Evolutionary conservation across 1,140 invertebrate genomes (phyloP), one percentile per base, ranked within the genome.

Genomic region (Drosophila quadrilineata): DNA sequence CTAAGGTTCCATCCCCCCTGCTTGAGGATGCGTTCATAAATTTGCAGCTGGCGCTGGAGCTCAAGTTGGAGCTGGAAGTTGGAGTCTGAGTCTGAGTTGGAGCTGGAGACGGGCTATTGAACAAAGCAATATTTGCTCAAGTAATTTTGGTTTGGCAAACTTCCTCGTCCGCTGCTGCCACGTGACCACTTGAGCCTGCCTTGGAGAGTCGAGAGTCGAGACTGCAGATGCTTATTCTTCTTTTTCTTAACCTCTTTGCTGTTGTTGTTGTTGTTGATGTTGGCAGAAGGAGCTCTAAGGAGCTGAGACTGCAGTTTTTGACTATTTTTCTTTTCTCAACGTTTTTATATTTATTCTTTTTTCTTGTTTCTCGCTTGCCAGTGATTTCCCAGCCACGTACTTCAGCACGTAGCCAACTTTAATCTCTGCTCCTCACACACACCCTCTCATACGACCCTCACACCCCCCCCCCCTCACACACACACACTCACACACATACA

Each of bases 121-220:
- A 82, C 76, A 82, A 76, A 84, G 69, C 76, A 72, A 76, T 82
- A 84, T 82, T 82, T 82, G 77, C 56, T 53, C 76, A 82, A 82
- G 68, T 82, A 71, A 82, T 75, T 80, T 79, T 60, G 40, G 69
- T 62, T 29, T 33, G 40, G 38, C 57, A 77, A 79, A 79, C 71
- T 79, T 79, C 26, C 70, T 62, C 60, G 59, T 75, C 53, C 62
- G 35, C 9, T 31, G 36, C 50, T 31, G 36, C 50, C 56, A 64
- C 60, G 62, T 76, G 40, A 50, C 64, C 45, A 54, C 52, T 49
- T 54, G 40, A 57, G 36, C 35, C 38, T 14, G 49, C n/a, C n/a
- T n/a, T n/a, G n/a, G n/a, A n/a, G n/a, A n/a, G n/a, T n/a, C n/a
- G n/a, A n/a, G n/a, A n/a, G n/a, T n/a, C n/a, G n/a, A n/a, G n/a